Evolutionary conservation across 2,888 invertebrate species (phyloP), one percentile per base, ranked within the genome.

Genomic region (Sarcophaga caerulescens): DNA sequence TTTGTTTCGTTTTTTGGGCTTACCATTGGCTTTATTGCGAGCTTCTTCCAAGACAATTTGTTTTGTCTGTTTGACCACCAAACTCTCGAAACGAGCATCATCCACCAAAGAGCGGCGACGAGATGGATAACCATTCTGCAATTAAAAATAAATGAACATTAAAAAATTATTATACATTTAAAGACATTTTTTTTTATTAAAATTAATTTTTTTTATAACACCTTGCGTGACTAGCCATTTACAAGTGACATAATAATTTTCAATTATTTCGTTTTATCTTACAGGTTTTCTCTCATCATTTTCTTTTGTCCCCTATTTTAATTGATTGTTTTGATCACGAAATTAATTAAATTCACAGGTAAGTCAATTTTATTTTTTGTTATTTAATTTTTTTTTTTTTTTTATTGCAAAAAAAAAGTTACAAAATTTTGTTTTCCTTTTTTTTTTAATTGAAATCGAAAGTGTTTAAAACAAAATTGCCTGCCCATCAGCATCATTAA

Each of bases 21-120:
- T 93, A 97, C 97, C 97, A 94, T 97, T 97, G 90, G 97, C 96
- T 91, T 97, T 95, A 93, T 96, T 96, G 91, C 97, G 96, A 89
- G 97, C 98, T 94, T 98, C 98, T 92, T 98, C 97, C 91, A 98
- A 94, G 89, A 98, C 98, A 91, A 96, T 97, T 94, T 98, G 97
- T 94, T 98, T 98, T 93, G 97, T 97, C 94, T 98, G 98, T 94
- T 98, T 98, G 92, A 99, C 98, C 90, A 99, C 97, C 92, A 98
- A 95, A 87, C 97, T 98, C 94, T 99, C 99, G 94, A 99, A 99
- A 90, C 98, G 96, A 89, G 99, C 99, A 94, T 99, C 99, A 91
- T 98, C 99, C 78, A 99, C 99, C 88, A 99, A 95, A 88, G 99
- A 99, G 91, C 99, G 96, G 90, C 98, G 96, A 91, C 98, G 96